These are phyloP conservation scores for silkworm (Bombyx mori) DNA, from an alignment of 1,140 invertebrate species.

Conservation along the genomic window ASM3026992v2 NC_085107.1:16300001-16300500, in stretches of 20 bases:
- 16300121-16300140: constrained; percentile 26
- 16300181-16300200: constrained; percentile 30
- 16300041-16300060: constrained; percentile 31
- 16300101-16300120: constrained; percentile 25
- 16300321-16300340: neutral
- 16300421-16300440: too few species aligned
- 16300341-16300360: neutral
- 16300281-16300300: too few species aligned
- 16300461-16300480: too few species aligned
- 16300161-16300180: constrained; percentile 54
- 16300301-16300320: too few species aligned
- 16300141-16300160: constrained; percentile 53
- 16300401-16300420: too few species aligned
- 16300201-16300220: constrained; percentile 50
- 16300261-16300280: constrained; percentile 18
- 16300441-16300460: too few species aligned
- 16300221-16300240: constrained; percentile 7
- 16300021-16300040: neutral
- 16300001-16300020: constrained; percentile 8
- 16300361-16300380: neutral
- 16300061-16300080: constrained; percentile 40
- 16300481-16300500: too few species aligned
- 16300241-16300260: constrained; percentile 19
- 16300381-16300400: neutral
- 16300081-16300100: constrained; percentile 34